These are phyloP conservation scores for Hydrotaea diabolus DNA, from an alignment of 2,888 invertebrate genomes.

Conservation along the genomic window DNA sequence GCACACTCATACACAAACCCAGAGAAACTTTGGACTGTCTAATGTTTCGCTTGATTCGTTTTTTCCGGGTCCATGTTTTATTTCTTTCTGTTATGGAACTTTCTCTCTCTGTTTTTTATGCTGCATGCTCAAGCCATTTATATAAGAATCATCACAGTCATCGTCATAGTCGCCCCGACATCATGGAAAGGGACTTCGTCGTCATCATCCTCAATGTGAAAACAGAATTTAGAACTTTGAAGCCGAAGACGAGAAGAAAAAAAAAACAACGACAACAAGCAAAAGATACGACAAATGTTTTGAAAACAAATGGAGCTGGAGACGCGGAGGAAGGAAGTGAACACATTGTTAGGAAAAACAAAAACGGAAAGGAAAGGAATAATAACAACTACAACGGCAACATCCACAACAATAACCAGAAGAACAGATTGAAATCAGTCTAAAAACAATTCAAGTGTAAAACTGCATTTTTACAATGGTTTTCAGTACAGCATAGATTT, in stretches of 20 bases:
- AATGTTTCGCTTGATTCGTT: conserved; percentile 43
- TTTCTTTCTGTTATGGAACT: conserved; percentile 10
- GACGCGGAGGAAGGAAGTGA: not conserved
- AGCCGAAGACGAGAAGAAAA: not conserved
- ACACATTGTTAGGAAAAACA: conserved; percentile 26
- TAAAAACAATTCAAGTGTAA: conserved; percentile 76
- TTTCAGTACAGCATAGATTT: conserved; percentile 42
- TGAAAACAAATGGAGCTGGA: conserved; percentile 30
- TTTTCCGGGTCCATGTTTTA: not conserved
- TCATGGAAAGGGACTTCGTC: not conserved
- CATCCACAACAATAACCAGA: conserved; percentile 57
- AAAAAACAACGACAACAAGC: not conserved
- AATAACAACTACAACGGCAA: conserved; percentile 15
- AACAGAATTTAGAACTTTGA: conserved; percentile 5
- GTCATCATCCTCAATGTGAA: conserved; percentile 34
- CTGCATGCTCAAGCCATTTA: conserved; percentile 37
- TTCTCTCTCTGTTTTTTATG: conserved; percentile 9
- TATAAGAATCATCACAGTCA: conserved; percentile 35
- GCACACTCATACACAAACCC: conserved; percentile 18
- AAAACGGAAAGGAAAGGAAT: conserved; percentile 13
- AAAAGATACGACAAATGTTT: conserved; percentile 44
- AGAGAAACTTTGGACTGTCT: conserved; percentile 37
- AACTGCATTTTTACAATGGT: conserved; percentile 73
- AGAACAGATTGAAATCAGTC: conserved; percentile 78
- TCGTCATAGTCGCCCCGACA: conserved; percentile 36